These are phyloP conservation scores for Amaurobius ferox DNA, from an alignment of 2,888 invertebrate genomes.

Conservation along the genomic window DNA sequence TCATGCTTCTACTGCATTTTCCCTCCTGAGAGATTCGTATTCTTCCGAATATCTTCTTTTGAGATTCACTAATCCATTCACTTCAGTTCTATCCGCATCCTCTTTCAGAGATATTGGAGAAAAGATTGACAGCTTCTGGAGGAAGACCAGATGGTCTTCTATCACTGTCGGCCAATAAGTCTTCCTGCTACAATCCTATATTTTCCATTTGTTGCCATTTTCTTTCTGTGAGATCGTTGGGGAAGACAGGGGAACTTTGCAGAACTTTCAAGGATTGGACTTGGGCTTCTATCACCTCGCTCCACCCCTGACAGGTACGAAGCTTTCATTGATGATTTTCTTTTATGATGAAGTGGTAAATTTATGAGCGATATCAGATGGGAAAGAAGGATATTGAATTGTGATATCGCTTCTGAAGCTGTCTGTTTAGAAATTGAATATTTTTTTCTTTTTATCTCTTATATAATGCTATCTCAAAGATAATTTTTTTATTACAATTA, in stretches of 20 bases:
- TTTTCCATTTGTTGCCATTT: neutral
- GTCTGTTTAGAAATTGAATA: too few relatives aligned
- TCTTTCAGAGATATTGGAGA: neutral
- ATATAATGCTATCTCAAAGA: too few relatives aligned
- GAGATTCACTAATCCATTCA: neutral
- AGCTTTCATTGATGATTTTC: neutral
- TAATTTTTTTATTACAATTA: too few relatives aligned
- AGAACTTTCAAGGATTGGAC: too few relatives aligned
- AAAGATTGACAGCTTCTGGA: conserved; percentile 4
- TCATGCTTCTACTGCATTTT: too few relatives aligned
- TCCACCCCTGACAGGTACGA: neutral
- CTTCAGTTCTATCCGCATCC: neutral
- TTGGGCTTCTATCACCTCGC: neutral
- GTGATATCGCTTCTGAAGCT: neutral
- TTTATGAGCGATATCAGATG: neutral
- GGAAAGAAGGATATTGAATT: neutral
- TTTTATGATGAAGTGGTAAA: neutral
- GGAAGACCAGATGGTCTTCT: conserved; percentile 4
- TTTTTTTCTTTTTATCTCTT: too few relatives aligned
- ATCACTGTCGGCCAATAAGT: conserved; percentile 1
- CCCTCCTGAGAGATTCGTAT: too few relatives aligned
- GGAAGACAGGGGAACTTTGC: neutral
- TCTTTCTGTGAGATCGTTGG: neutral
- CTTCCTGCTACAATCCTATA: neutral
- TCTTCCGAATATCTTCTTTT: neutral